A percentile compares a stretch with the other conserved stretches of the same genome.
These are phyloP conservation scores for Tangara arthus DNA, from an alignment of 2,797 vertebrate genomes.

Conservation along the genomic window DNA sequence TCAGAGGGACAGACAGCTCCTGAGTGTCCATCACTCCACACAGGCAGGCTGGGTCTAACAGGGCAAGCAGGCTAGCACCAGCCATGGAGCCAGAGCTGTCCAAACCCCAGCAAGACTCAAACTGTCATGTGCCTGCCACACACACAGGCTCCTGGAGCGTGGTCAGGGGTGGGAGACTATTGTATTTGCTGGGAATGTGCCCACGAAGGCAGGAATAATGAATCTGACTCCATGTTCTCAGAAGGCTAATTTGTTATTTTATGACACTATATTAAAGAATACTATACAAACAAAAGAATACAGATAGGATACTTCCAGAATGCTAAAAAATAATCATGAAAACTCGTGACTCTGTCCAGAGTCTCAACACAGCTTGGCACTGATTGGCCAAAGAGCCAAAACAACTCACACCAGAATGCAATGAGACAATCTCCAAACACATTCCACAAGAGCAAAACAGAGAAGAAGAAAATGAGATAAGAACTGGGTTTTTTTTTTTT, in stretches of 20 bases:
- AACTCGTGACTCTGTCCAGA: background rate
- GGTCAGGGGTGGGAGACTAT: background rate
- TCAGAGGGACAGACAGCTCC: background rate
- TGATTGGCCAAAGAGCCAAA: background rate
- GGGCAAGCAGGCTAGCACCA: too few species aligned
- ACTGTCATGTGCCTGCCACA: accelerated
- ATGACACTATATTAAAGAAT: too few species aligned
- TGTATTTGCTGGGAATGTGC: background rate
- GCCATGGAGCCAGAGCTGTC: accelerated
- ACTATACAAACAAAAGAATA: too few species aligned
- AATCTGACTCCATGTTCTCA: background rate
- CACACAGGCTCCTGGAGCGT: background rate
- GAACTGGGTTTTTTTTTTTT: background rate
- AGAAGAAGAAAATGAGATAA: background rate
- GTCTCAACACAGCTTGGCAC: background rate
- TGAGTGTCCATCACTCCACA: accelerated
- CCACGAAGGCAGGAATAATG: too few species aligned
- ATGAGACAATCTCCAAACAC: background rate
- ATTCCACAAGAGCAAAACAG: background rate
- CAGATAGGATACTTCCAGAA: too few species aligned
- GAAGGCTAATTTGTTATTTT: background rate
- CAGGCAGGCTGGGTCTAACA: background rate
- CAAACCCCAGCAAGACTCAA: background rate
- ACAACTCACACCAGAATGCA: background rate
- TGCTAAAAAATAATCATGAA: background rate